Percentiles rank a stretch among this genome's conserved stretches.
phyloP scores from a whole-genome alignment of 2,888 invertebrate species.

The Apantesis nais region DNA sequence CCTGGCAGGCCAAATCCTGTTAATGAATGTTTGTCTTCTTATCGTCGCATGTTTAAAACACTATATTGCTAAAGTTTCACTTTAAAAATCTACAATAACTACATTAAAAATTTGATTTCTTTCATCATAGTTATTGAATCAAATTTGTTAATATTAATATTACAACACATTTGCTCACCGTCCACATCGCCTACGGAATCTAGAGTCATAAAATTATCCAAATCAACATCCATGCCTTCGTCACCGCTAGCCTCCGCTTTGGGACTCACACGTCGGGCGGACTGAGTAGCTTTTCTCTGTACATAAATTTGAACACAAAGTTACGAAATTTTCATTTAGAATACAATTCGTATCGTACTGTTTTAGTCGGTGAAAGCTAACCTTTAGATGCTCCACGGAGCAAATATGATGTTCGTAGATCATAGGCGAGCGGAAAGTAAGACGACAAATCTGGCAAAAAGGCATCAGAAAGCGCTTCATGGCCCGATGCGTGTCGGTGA shows the following conservation, averaged over 20 bases:
- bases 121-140: background rate
- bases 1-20: no score
- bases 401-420: constrained; percentile 93
- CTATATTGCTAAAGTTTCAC: no score
- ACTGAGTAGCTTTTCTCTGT: constrained; percentile 72
- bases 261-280: constrained; percentile 73
- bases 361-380: constrained; percentile 52
- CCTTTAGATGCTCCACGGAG: constrained; percentile 92
- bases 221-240: constrained; percentile 90
- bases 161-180: constrained; percentile 75
- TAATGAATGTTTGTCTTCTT: no score
- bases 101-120: background rate
- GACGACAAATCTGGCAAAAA: constrained; percentile 91
- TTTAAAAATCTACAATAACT: background rate
- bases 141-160: background rate
- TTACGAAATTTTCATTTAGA: background rate
- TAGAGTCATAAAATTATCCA: constrained; percentile 95
- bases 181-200: constrained; percentile 95
- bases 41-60: no score
- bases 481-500: constrained; percentile 92
- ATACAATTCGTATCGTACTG: background rate
- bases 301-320: constrained; percentile 22
- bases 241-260: constrained; percentile 88
- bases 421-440: constrained; percentile 93
- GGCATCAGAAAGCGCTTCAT: constrained; percentile 95